Evolutionary conservation across 2,888 invertebrate species (phyloP).

Genomic region (Orchesella flavescens): DNA sequence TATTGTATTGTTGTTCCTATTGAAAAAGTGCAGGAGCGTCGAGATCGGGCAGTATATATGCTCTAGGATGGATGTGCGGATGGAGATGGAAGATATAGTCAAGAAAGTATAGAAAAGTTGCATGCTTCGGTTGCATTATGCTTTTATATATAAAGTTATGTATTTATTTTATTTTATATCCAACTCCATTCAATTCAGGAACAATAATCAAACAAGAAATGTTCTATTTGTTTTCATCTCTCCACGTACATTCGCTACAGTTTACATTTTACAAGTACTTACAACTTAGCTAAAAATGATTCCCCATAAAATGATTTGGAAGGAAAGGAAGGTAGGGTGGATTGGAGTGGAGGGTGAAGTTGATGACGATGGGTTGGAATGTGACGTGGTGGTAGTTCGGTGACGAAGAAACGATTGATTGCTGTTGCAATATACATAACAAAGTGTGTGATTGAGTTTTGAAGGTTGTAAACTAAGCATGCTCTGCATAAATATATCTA

Average conservation of each 20-base stretch:
- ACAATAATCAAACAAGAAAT: slow-evolving; percentile 55
- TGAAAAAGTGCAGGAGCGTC: not conserved
- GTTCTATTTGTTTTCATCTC: slow-evolving; percentile 52
- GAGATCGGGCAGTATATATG: too few species aligned
- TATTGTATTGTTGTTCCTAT: slow-evolving; percentile 7
- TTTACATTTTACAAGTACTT: slow-evolving; percentile 27
- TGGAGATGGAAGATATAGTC: not conserved
- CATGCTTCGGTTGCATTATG: not conserved
- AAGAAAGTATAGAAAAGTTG: slow-evolving; percentile 1
- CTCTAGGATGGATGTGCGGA: too few species aligned
- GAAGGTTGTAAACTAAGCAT: slow-evolving; percentile 6
- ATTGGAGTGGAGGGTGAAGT: slow-evolving; percentile 20
- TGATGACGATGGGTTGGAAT: slow-evolving; percentile 11
- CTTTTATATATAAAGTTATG: slow-evolving; percentile 18
- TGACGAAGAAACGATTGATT: slow-evolving; percentile 59
- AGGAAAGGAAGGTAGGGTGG: slow-evolving; percentile 32
- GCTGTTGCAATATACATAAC: slow-evolving; percentile 1
- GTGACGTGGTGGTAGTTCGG: not conserved
- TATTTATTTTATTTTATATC: slow-evolving; percentile 34
- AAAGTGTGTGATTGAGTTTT: slow-evolving; percentile 21
- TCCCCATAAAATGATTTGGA: slow-evolving; percentile 43
- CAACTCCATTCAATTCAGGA: slow-evolving; percentile 47
- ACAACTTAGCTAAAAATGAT: too few species aligned
- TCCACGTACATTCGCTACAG: too few species aligned
- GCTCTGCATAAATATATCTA: not conserved